These are phyloP conservation scores for Xiphophorus couchianus DNA, from an alignment of 2,113 vertebrate species.

Conservation along the genomic window DNA sequence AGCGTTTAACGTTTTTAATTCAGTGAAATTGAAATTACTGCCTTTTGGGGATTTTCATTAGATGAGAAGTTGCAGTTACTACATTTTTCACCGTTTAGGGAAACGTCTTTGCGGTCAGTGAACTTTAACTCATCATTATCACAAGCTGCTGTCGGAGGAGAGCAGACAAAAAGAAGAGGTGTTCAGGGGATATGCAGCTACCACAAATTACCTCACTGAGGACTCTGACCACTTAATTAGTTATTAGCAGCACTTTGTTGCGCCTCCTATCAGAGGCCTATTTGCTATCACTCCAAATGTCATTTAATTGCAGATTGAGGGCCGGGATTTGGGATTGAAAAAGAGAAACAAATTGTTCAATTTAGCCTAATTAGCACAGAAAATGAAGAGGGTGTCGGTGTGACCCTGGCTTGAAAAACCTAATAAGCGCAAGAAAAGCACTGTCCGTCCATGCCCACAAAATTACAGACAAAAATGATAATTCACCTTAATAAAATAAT, in stretches of 20 bases:
- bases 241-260: constrained; percentile 9
- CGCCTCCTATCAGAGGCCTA: constrained; percentile 4
- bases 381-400: constrained; percentile 40
- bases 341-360: constrained; percentile 63
- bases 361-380: constrained; percentile 63
- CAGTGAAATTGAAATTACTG: too few relatives aligned
- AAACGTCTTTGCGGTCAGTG: background rate
- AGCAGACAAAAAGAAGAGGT: background rate
- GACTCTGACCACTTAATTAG: constrained; percentile 12
- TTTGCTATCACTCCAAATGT: constrained; percentile 41
- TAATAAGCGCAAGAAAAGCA: constrained; percentile 45
- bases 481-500: background rate
- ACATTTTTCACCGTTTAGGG: too few relatives aligned
- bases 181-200: constrained; percentile 5
- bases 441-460: constrained; percentile 15
- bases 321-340: constrained; percentile 38
- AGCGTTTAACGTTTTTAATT: too few relatives aligned
- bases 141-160: background rate
- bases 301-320: constrained; percentile 51
- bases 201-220: background rate
- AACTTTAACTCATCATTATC: background rate
- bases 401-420: constrained; percentile 62
- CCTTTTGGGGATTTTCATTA: too few relatives aligned
- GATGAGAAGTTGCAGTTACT: too few relatives aligned
- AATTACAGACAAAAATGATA: constrained; percentile 44